Conservation (phyloP, 2,888 invertebrate species). For the Endomychus coccineus region DNA sequence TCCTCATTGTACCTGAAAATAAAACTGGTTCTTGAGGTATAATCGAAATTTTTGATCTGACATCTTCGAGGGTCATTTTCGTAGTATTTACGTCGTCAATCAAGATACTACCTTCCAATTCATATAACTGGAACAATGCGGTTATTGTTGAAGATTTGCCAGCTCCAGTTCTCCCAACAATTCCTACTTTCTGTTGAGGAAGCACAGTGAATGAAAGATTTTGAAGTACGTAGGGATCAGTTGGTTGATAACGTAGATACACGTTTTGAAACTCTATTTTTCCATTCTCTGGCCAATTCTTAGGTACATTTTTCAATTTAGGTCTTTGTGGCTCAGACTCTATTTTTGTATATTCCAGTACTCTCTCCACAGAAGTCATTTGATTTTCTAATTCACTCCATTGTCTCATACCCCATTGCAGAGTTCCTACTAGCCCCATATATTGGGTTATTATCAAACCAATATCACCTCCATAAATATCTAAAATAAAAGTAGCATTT, state of each 20-base stretch:
- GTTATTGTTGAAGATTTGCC: slow-evolving; percentile 73
- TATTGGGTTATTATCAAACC: slow-evolving; percentile 76
- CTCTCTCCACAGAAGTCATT: slow-evolving; percentile 34
- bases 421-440: slow-evolving; percentile 57
- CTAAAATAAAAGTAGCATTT: slow-evolving; percentile 37
- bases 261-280: slow-evolving; percentile 61
- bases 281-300: slow-evolving; percentile 67
- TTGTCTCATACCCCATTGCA: slow-evolving; percentile 65
- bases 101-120: slow-evolving; percentile 66
- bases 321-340: slow-evolving; percentile 33
- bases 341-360: slow-evolving; percentile 32
- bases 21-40: slow-evolving; percentile 83
- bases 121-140: slow-evolving; percentile 74
- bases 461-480: slow-evolving; percentile 61
- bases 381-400: slow-evolving; percentile 74
- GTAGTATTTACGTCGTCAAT: slow-evolving; percentile 74
- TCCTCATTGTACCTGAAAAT: slow-evolving; percentile 61
- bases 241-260: slow-evolving; percentile 62
- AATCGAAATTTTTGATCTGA: slow-evolving; percentile 71
- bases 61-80: slow-evolving; percentile 63
- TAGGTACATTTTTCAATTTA: slow-evolving; percentile 43
- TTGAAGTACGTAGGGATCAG: slow-evolving; percentile 67
- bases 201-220: slow-evolving; percentile 60
- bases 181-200: slow-evolving; percentile 66
- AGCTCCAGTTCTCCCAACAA: slow-evolving; percentile 78